A percentile compares a stretch with the other conserved stretches of the same genome.
Conservation (phyloP, 2,113 vertebrate genomes). For the Thalassoma bifasciatum region DNA sequence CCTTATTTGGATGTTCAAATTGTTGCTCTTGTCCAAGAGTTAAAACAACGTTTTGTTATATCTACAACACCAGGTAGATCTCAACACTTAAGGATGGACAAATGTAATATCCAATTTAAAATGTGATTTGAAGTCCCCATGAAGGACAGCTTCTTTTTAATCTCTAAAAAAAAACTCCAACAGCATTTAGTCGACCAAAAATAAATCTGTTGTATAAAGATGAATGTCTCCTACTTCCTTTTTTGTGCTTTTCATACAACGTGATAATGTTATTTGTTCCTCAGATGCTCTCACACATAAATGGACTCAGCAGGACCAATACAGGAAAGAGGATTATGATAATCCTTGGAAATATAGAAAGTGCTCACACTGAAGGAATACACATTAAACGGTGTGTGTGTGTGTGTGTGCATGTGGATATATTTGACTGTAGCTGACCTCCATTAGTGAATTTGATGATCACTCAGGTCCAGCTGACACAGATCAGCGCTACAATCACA, state of each 20-base stretch:
- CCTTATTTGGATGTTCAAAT: constrained; percentile 33
- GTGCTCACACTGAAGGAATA: constrained; percentile 37
- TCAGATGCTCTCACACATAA: background rate
- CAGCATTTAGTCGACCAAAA: constrained; percentile 45
- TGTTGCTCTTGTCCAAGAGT: constrained; percentile 1
- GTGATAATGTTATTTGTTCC: background rate
- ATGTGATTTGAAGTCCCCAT: constrained; percentile 19
- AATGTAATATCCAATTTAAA: constrained; percentile 1
- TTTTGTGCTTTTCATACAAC: background rate
- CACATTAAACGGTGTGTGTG: constrained; percentile 20
- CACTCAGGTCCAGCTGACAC: constrained; percentile 24
- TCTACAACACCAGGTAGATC: background rate
- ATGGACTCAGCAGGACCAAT: constrained; percentile 2
- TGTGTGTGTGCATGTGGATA: background rate
- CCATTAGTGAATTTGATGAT: constrained; percentile 69
- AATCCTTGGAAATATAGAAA: constrained; percentile 70
- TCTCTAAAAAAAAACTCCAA: constrained; percentile 30
- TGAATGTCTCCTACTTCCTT: background rate
- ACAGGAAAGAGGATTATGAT: constrained; percentile 71
- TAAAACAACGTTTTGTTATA: background rate
- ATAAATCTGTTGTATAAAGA: constrained; percentile 52
- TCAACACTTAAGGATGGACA: constrained; percentile 5
- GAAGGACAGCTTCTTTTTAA: background rate
- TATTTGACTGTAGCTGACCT: constrained; percentile 19
- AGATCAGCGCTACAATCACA: constrained; percentile 20